These are phyloP conservation scores for Metallyticus violacea DNA, from an alignment of 2,888 invertebrate species.

Conservation along the genomic window DNA sequence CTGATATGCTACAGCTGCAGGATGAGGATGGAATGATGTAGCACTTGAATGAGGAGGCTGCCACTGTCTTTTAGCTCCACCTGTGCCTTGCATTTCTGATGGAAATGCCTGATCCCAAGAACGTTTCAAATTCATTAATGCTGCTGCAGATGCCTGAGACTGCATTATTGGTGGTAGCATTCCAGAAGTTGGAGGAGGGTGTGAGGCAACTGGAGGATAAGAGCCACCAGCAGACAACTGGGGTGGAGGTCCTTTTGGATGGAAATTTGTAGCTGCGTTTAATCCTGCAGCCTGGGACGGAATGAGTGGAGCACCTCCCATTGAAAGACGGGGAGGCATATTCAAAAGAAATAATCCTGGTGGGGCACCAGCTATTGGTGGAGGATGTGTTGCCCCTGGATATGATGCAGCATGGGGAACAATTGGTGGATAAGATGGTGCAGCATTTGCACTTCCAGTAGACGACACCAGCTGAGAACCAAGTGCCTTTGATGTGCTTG, in stretches of 20 bases:
- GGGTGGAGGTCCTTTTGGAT: constrained; percentile 32
- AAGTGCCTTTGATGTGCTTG: not conserved
- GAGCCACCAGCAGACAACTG: constrained; percentile 40
- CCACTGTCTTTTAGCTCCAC: constrained; percentile 35
- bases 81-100: constrained; percentile 41
- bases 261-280: not conserved
- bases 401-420: constrained; percentile 1
- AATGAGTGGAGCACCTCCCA: constrained; percentile 19
- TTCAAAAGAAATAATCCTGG: constrained; percentile 29
- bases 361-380: constrained; percentile 23
- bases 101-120: constrained; percentile 72
- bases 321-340: constrained; percentile 27
- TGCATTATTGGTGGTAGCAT: constrained; percentile 29
- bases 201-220: constrained; percentile 35
- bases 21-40: constrained; percentile 42
- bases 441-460: not conserved
- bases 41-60: constrained; percentile 38
- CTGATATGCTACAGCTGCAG: constrained; percentile 41
- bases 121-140: constrained; percentile 57
- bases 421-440: not conserved
- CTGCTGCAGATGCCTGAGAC: constrained; percentile 43
- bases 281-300: not conserved
- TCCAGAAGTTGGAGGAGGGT: constrained; percentile 31
- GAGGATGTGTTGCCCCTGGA: constrained; percentile 12
- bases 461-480: not conserved